These are phyloP conservation scores for Nycticebus coucang DNA, from an alignment of 2,113 vertebrate species.

Conservation along the genomic window DNA sequence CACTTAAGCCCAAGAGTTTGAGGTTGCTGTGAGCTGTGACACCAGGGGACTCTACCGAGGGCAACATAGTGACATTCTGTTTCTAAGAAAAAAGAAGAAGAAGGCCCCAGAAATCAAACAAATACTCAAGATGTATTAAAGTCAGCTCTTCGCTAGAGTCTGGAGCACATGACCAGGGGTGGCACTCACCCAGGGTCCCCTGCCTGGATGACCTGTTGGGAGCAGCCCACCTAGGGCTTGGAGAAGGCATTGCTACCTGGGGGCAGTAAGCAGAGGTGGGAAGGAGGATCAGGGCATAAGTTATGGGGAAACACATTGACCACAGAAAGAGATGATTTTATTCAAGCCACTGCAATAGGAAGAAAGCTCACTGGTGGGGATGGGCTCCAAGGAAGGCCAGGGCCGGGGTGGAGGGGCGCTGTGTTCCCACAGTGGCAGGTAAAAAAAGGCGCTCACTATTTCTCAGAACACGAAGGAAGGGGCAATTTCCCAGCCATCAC, in stretches of 20 bases:
- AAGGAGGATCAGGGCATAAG: rapidly evolving
- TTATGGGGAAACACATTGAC: no score
- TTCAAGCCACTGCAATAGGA: background rate
- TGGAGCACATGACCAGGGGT: background rate
- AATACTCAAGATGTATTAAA: background rate
- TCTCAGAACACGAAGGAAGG: background rate
- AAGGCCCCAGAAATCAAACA: background rate
- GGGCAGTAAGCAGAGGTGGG: rapidly evolving
- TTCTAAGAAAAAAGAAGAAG: background rate
- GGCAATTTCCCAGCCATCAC: no score
- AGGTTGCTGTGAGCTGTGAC: no score
- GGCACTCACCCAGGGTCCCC: background rate
- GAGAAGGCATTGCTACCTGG: background rate
- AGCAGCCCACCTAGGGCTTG: rapidly evolving
- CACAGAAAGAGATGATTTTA: background rate
- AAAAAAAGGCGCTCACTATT: no score
- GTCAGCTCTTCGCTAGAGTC: background rate
- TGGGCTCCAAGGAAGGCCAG: background rate
- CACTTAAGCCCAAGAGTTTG: no score
- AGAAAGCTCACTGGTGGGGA: background rate
- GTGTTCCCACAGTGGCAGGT: no score
- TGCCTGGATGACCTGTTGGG: background rate
- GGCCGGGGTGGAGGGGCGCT: no score
- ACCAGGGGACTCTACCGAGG: no score
- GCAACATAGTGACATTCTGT: no score